Base-by-base conservation (phyloP, 37 sponge, comb jelly and placozoan genomes). In the Halichondria panicea region DNA sequence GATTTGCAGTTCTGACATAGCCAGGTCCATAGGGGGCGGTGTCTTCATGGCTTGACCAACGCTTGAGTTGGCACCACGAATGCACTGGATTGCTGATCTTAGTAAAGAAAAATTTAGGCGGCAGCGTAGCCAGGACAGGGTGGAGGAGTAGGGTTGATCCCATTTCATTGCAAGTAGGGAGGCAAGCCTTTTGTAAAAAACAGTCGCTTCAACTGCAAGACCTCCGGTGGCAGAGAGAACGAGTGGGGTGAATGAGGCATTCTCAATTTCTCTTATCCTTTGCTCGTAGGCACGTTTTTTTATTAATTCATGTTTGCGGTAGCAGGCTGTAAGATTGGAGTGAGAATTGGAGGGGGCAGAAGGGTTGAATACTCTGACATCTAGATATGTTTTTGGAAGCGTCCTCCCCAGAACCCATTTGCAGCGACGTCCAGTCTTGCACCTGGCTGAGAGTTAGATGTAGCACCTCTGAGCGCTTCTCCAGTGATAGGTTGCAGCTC, bases 281-380 rank as follows among this genome's bases (percentile, higher is more conserved):
- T 28, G 55, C 24, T 71, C 72, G 33, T 71, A 71, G 25, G 53
- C 72, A 19, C 72, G 25, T 71, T 71, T 71, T 12, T 72, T 72
- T 25, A 40, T 8, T 72, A 6, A 33, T 25, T 71, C 72, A 53
- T 71, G 72, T 46, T 48, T 71, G 15, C 55, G 5, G 21, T 53
- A 50, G 34, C 55, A 50, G 34, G 72, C 54, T 31, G 28, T 21
- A 18, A 15, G 72, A n/a, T 27, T 71, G 34, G 35, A 32, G n/a
- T n/a, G n/a, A 12, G 22, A 53, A 4, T 77, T 65, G 15, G 66
- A 65, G 21, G 78, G 78, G 25, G 66, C 78, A 77, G 46, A 61
- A 21, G 80, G 80, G 59, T 69, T 79, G 37, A 79, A 69, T 19
- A 79, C 48, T 56, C 56, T 68, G 28, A 79, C 60, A 57, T 79